Conservation (phyloP, 1,140 invertebrate genomes). For the Plutomurus gul region DNA sequence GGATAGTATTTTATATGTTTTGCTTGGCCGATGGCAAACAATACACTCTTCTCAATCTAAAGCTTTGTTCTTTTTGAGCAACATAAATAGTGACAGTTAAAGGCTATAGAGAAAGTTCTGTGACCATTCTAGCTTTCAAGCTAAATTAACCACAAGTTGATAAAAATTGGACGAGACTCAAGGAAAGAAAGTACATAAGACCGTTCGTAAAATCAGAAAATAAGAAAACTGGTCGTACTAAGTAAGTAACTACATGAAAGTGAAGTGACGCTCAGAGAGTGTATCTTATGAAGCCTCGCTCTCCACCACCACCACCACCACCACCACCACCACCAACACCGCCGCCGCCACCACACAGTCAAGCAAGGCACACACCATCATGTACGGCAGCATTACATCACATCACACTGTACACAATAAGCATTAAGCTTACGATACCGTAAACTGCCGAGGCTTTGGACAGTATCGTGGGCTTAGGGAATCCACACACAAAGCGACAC, state of each 20-base stretch:
- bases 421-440: not conserved
- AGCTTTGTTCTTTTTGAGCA: not conserved
- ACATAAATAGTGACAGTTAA: not conserved
- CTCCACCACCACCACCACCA: too few relatives aligned
- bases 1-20: conserved; percentile 1
- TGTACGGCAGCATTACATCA: not conserved
- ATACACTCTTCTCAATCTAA: not conserved
- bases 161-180: conserved; percentile 21
- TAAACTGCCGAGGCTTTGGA: not conserved
- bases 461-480: not conserved
- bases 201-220: not conserved
- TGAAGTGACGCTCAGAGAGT: too few relatives aligned
- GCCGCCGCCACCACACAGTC: too few relatives aligned
- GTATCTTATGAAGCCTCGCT: too few relatives aligned
- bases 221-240: not conserved
- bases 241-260: too few relatives aligned
- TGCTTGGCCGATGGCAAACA: conserved; percentile 4
- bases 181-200: not conserved
- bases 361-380: too few relatives aligned
- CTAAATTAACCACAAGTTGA: conserved; percentile 27
- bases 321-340: too few relatives aligned
- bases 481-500: not conserved
- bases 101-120: not conserved
- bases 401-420: conserved; percentile 22
- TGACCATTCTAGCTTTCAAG: not conserved